Conservation (phyloP, 2,797 vertebrate species). For the Tragopan temminckii region DNA sequence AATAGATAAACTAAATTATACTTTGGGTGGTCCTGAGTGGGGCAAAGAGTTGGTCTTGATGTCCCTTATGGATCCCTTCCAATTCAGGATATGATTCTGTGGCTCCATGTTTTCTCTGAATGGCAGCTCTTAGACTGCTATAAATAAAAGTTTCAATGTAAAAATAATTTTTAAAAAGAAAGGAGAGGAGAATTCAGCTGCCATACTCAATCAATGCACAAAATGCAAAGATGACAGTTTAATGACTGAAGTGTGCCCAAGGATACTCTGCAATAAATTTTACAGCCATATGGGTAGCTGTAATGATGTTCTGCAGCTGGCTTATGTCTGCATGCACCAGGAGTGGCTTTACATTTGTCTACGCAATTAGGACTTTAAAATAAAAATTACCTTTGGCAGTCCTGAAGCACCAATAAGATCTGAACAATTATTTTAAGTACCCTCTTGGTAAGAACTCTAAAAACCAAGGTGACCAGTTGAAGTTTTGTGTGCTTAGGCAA, state of each 20-base stretch:
- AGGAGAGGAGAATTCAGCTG: not conserved
- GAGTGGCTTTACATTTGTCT: not conserved
- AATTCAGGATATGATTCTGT: no score
- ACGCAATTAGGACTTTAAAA: not conserved
- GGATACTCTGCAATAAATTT: not conserved
- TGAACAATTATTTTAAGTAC: not conserved
- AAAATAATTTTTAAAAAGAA: not conserved
- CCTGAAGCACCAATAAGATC: not conserved
- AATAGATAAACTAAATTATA: no score
- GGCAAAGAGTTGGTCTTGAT: no score
- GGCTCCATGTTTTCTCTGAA: not conserved
- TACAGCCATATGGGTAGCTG: not conserved
- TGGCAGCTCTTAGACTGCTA: not conserved
- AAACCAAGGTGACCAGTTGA: not conserved
- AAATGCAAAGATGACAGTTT: not conserved
- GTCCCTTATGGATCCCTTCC: no score
- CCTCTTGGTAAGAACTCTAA: not conserved
- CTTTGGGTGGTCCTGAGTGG: no score
- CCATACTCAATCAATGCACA: not conserved
- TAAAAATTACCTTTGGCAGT: not conserved
- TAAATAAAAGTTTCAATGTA: slow-evolving; percentile 6
- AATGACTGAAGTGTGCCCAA: not conserved
- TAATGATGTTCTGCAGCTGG: not conserved
- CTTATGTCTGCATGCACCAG: not conserved
- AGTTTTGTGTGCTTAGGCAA: not conserved